phyloP scores from a whole-genome alignment of 2,888 invertebrate genomes.

The Philereme transversata region DNA sequence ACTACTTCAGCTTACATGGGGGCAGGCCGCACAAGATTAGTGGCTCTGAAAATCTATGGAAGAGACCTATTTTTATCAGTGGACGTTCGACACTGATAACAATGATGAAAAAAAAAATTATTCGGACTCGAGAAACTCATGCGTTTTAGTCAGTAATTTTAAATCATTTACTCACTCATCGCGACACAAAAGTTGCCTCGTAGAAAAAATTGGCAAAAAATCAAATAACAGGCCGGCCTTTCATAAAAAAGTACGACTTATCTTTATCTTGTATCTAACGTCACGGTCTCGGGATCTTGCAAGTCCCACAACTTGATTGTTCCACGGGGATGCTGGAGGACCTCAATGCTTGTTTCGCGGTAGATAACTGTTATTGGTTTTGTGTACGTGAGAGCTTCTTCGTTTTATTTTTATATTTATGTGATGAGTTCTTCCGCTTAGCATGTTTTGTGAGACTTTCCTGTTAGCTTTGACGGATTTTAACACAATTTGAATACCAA shows the following conservation, averaged over 20 bases:
- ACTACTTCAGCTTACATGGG: too few relatives aligned
- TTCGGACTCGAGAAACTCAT: too few relatives aligned
- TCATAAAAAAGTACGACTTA: background rate
- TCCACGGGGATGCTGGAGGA: conserved; percentile 41
- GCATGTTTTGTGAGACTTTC: background rate
- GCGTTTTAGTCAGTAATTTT: too few relatives aligned
- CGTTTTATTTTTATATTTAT: conserved; percentile 34
- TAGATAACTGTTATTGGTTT: conserved; percentile 56
- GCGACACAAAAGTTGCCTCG: too few relatives aligned
- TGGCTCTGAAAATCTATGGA: too few relatives aligned
- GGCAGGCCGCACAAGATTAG: too few relatives aligned
- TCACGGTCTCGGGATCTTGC: conserved; percentile 13
- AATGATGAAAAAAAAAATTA: too few relatives aligned
- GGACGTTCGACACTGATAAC: too few relatives aligned
- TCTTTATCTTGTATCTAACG: background rate
- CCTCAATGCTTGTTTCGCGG: conserved; percentile 48
- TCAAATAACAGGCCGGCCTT: too few relatives aligned
- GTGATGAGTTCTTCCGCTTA: conserved; percentile 3
- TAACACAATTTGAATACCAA: background rate
- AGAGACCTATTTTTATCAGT: too few relatives aligned
- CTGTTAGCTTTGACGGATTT: background rate
- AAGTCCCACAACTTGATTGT: conserved; percentile 49
- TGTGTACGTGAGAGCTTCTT: conserved; percentile 39
- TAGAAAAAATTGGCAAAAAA: too few relatives aligned
- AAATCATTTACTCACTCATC: too few relatives aligned